Evolutionary conservation across 1,140 invertebrate species (phyloP).

Genomic region (Diprion similis): DNA sequence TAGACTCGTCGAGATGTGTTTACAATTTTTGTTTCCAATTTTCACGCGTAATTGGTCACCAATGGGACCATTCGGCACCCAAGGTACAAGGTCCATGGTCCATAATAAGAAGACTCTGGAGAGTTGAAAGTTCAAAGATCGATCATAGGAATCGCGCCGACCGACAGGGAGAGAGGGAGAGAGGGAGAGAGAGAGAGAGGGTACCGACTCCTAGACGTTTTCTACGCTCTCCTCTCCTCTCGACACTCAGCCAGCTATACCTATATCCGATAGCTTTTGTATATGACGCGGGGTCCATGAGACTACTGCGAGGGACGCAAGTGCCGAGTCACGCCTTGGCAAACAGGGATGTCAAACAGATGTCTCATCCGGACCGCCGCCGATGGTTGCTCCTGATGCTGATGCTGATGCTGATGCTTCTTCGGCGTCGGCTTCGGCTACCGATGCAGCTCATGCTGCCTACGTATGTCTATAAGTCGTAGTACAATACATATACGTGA

Average conservation of each 20-base stretch:
- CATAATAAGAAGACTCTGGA: neutral
- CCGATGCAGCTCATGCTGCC: too few relatives aligned
- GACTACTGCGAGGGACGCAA: conserved; percentile 40
- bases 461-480: too few relatives aligned
- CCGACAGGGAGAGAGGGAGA: too few relatives aligned
- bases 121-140: conserved; percentile 49
- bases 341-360: conserved; percentile 64
- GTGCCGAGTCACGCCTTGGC: conserved; percentile 64
- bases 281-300: conserved; percentile 29
- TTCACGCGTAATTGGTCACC: conserved; percentile 59
- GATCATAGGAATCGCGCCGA: conserved; percentile 38
- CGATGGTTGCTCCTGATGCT: neutral
- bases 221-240: too few relatives aligned
- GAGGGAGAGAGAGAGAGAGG: too few relatives aligned
- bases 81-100: neutral
- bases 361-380: conserved; percentile 39
- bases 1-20: neutral
- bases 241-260: too few relatives aligned
- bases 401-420: too few relatives aligned
- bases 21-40: conserved; percentile 53
- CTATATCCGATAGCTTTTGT: conserved; percentile 45
- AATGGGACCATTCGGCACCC: conserved; percentile 32
- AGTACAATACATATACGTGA: too few relatives aligned
- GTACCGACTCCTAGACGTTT: neutral
- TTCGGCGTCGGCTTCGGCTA: too few relatives aligned